phyloP scores from a whole-genome alignment of 2,888 invertebrate genomes.

The Campoletis raptor region DNA sequence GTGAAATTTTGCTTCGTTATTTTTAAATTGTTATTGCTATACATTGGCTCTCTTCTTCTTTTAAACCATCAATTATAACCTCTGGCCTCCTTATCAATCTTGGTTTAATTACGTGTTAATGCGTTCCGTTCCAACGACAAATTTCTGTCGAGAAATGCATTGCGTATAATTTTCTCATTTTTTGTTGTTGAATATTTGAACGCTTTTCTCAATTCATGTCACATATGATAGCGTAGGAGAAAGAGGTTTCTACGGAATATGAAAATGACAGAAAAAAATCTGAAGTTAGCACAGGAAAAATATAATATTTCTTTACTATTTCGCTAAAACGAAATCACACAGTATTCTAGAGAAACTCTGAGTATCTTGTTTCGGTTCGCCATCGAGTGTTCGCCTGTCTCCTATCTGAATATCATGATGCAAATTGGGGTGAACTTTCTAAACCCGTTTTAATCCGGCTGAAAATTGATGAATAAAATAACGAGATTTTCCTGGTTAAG shows the following conservation, averaged over 20 bases:
- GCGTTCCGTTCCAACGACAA: no score
- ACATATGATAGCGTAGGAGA: no score
- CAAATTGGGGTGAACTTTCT: constrained; percentile 26
- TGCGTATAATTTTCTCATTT: neutral
- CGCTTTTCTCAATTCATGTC: no score
- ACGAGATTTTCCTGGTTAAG: constrained; percentile 24
- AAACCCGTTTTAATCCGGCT: constrained; percentile 41
- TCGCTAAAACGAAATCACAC: neutral
- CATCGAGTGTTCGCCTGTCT: neutral
- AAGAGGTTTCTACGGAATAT: no score
- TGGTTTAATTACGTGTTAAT: neutral
- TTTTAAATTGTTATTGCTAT: neutral
- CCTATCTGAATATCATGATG: constrained; percentile 10
- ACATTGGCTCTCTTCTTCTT: neutral
- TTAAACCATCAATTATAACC: neutral
- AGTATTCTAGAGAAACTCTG: neutral
- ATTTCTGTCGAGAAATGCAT: neutral
- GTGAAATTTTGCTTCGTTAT: neutral
- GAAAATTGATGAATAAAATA: constrained; percentile 47
- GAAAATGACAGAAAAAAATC: no score
- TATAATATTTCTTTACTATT: no score
- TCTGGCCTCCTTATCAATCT: neutral
- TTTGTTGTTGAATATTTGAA: neutral
- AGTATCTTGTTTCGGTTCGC: neutral
- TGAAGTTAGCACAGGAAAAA: no score